These are phyloP conservation scores for Oligia fasciuncula DNA, from an alignment of 2,888 invertebrate species.

Conservation along the genomic window DNA sequence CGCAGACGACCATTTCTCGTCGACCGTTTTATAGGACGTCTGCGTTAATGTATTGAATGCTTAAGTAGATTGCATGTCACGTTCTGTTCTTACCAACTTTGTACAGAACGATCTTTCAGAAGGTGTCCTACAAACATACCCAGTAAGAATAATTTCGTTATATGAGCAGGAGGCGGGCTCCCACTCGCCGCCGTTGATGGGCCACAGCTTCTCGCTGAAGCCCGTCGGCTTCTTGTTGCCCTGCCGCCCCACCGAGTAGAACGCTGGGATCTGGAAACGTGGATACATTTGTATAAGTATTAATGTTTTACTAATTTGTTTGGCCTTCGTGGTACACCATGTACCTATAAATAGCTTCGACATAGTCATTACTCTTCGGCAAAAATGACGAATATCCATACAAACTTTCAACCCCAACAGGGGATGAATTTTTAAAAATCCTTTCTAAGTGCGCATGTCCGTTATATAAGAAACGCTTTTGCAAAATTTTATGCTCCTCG, in stretches of 20 bases:
- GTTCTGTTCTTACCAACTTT: background rate
- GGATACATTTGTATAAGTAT: background rate
- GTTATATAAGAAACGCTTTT: too few species aligned
- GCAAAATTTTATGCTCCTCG: too few species aligned
- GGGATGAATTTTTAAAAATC: too few species aligned
- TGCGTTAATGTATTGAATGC: background rate
- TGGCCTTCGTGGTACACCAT: background rate
- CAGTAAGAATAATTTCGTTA: constrained; percentile 99
- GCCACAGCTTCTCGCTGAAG: constrained; percentile 98
- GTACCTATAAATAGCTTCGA: background rate
- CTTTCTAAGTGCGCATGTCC: too few species aligned
- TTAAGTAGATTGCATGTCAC: background rate
- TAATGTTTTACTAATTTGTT: background rate
- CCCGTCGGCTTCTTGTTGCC: constrained; percentile 94
- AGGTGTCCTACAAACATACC: constrained; percentile 88
- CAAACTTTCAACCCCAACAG: too few species aligned
- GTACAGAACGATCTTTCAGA: too few species aligned
- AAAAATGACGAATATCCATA: background rate
- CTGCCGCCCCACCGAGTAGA: constrained; percentile 97
- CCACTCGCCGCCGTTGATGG: constrained; percentile 98
- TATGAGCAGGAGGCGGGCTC: constrained; percentile 98
- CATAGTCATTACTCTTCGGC: background rate
- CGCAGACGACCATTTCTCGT: background rate
- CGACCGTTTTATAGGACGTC: too few species aligned
- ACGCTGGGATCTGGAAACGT: constrained; percentile 93